Evolutionary conservation across 2,888 invertebrate genomes (phyloP), one percentile per base, ranked within the genome.

Genomic region (Chrysotoxum bicinctum): DNA sequence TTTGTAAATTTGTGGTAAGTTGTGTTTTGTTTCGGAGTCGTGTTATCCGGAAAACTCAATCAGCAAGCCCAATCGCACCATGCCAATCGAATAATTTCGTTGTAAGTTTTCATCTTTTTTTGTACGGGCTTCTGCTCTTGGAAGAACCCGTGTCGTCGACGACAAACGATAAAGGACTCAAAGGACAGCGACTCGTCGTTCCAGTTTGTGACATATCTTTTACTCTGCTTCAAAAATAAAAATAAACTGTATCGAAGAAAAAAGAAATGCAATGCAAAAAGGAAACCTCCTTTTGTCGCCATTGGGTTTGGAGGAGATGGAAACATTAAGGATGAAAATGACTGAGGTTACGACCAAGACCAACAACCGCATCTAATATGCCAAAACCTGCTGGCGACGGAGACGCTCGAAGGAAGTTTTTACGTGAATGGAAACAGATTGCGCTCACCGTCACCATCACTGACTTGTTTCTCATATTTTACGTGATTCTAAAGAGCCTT

Each of bases 381-480:
- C 79, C 75, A 79, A 79, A 76, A 79, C 78, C 78, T 75, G 74
- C 78, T 84, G 75, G 68, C 70, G 52, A 54, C 66, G 35, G 23
- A 19, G 23, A 64, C 23, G 78, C 10, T 66, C 9, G 60, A 50
- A 79, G 32, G 66, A 62, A 79, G 40, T 84, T 79, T 80, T 58
- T 68, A 68, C 84, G 79, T 80, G 72, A 84, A 84, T 79, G 78
- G 70, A 84, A 84, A 76, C 84, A 84, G 84, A 84, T 80, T 84
- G 84, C 72, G 68, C 75, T 80, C 75, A 54, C 75, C 70, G 48
- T 23, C 66, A 66, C 75, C 66, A 50, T 35, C 48, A 66, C 66
- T 50, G 79, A 79, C 75, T 79, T 75, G 75, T 84, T 84, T 75
- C 70, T 72, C 68, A 84, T 84, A 75, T 79, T 75, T 79, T 84